Evolutionary conservation across 2,888 invertebrate genomes (phyloP).

Genomic region (Rhingia rostrata): DNA sequence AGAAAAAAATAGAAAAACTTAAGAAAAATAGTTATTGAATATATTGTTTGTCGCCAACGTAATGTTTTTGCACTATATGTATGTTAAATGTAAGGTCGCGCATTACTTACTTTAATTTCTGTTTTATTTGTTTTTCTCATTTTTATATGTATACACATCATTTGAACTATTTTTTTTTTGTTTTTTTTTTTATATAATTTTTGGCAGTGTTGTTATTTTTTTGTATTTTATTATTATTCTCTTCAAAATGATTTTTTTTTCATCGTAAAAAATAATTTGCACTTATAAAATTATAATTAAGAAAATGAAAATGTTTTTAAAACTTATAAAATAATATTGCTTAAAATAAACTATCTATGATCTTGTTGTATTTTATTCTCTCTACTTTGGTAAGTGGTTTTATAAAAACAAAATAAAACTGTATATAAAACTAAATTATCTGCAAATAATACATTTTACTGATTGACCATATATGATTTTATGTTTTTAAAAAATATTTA

Average conservation of each 20-base stretch:
- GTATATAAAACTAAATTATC: conserved; percentile 29
- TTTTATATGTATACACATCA: conserved; percentile 68
- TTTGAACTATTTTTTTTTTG: conserved; percentile 71
- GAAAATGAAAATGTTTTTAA: conserved; percentile 32
- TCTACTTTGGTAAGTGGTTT: conserved; percentile 72
- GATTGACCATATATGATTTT: conserved; percentile 26
- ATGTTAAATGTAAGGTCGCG: conserved; percentile 71
- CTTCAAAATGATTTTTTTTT: conserved; percentile 48
- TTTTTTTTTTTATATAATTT: conserved; percentile 68
- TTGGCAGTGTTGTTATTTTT: conserved; percentile 72
- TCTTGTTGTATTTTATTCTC: conserved; percentile 49
- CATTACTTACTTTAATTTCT: conserved; percentile 64
- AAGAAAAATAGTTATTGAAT: conserved; percentile 65
- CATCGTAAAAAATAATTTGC: conserved; percentile 71
- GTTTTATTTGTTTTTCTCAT: conserved; percentile 28
- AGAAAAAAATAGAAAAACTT: conserved; percentile 65
- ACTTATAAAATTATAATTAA: conserved; percentile 65
- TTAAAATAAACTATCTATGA: conserved; percentile 63
- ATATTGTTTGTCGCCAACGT: conserved; percentile 71
- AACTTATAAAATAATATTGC: conserved; percentile 48
- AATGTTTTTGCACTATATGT: conserved; percentile 71
- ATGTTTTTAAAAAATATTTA: conserved; percentile 32
- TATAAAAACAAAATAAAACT: conserved; percentile 33
- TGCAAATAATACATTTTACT: conserved; percentile 41
- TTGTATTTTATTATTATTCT: conserved; percentile 64